These are phyloP conservation scores for Crotophaga sulcirostris DNA, from an alignment of 2,113 vertebrate species.

Conservation along the genomic window DNA sequence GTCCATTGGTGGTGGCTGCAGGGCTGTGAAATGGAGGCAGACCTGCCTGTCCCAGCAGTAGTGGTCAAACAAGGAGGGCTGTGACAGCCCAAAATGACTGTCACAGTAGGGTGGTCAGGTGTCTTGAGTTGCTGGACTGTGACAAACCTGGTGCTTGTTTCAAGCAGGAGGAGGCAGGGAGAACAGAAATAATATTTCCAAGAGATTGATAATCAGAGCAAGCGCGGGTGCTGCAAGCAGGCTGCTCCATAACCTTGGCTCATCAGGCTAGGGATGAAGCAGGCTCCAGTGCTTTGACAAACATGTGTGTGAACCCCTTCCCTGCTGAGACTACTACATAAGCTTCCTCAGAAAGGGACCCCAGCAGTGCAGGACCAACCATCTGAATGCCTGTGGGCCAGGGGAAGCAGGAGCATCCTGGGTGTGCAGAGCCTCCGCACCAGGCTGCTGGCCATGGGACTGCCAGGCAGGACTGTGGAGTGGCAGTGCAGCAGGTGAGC, in stretches of 20 bases:
- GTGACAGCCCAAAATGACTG: neutral
- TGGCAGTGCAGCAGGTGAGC: neutral
- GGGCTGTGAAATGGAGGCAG: neutral
- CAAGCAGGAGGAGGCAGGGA: neutral
- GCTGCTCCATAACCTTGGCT: neutral
- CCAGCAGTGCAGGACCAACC: accelerated
- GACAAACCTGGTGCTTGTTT: neutral
- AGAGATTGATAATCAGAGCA: neutral
- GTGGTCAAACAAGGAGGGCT: neutral
- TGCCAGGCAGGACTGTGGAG: accelerated
- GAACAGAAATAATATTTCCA: neutral
- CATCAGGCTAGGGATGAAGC: neutral
- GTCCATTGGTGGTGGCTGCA: neutral
- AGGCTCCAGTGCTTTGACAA: neutral
- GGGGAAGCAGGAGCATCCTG: neutral
- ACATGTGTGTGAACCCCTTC: neutral
- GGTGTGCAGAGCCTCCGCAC: neutral
- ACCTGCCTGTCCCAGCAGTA: accelerated
- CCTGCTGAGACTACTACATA: neutral
- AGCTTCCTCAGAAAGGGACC: neutral
- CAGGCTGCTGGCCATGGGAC: accelerated
- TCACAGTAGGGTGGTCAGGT: neutral
- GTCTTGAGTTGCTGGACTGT: neutral
- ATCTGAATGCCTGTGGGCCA: neutral
- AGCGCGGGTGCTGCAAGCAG: neutral